Evolutionary conservation across 2,888 invertebrate genomes (phyloP).

Genomic region (Empis livida): DNA sequence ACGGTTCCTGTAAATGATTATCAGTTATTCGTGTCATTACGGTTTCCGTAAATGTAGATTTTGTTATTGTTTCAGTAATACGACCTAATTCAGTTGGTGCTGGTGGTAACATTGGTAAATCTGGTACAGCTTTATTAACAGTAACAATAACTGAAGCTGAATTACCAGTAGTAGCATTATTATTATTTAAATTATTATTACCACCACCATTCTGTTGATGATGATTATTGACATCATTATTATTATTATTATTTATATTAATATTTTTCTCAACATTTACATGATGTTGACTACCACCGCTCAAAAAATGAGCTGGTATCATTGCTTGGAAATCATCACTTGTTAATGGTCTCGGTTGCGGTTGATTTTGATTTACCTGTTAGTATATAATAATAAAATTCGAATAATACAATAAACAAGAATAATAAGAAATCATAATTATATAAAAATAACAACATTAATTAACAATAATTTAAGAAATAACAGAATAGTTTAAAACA

Average conservation of each 20-base stretch:
- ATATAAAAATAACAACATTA: background rate
- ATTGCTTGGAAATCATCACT: conserved; percentile 91
- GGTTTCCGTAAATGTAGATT: conserved; percentile 90
- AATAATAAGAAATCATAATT: background rate
- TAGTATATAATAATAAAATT: background rate
- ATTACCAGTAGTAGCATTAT: conserved; percentile 26
- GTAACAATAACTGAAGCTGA: conserved; percentile 62
- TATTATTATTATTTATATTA: conserved; percentile 32
- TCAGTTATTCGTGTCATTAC: conserved; percentile 89
- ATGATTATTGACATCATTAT: conserved; percentile 25
- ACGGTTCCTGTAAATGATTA: conserved; percentile 73
- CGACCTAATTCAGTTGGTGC: conserved; percentile 71
- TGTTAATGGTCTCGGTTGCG: conserved; percentile 66
- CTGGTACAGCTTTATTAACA: conserved; percentile 60
- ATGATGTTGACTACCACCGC: conserved; percentile 63
- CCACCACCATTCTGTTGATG: conserved; percentile 17
- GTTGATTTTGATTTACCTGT: conserved; percentile 13
- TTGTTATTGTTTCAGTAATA: conserved; percentile 90
- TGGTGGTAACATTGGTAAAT: conserved; percentile 63
- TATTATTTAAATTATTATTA: conserved; percentile 17
- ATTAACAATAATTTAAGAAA: conserved; percentile 1
- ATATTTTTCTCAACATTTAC: conserved; percentile 35
- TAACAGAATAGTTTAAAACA: conserved; percentile 1
- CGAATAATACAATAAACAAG: background rate
- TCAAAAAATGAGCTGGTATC: conserved; percentile 83